These are phyloP conservation scores for Paracanthobrama guichenoti DNA, from an alignment of 2,113 vertebrate genomes.

Conservation along the genomic window DNA sequence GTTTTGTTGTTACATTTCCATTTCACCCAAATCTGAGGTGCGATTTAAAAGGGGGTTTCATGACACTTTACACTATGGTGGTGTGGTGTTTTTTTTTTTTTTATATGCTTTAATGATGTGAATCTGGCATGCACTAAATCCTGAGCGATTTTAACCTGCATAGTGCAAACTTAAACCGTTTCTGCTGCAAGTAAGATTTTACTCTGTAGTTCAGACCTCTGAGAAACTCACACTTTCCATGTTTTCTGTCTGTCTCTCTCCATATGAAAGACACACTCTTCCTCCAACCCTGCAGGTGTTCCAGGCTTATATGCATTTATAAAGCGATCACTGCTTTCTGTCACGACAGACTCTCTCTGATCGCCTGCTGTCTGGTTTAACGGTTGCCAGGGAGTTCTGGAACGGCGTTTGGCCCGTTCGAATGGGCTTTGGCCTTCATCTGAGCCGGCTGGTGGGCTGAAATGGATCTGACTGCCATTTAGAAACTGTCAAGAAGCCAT, in stretches of 20 bases:
- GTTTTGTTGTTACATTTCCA: no score
- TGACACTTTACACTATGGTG: no score
- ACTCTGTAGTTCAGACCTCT: background rate
- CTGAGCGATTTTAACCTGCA: background rate
- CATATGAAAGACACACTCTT: background rate
- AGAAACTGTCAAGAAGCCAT: conserved; percentile 25
- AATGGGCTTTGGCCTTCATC: conserved; percentile 11
- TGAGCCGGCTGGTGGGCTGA: conserved; percentile 11
- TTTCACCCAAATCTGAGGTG: no score
- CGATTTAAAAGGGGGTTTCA: no score
- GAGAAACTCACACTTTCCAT: background rate
- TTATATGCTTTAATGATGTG: background rate
- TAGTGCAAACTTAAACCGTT: background rate
- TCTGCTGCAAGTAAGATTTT: background rate
- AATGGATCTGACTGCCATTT: conserved; percentile 10
- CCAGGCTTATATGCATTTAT: background rate
- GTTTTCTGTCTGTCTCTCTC: background rate
- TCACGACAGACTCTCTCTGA: conserved; percentile 19
- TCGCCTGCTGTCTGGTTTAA: conserved; percentile 21
- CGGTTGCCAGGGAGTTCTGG: background rate
- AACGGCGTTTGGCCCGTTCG: background rate
- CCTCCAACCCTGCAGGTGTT: conserved; percentile 12
- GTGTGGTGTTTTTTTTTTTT: no score
- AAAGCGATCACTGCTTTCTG: background rate
- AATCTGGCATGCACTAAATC: background rate